Conservation (phyloP, 1,140 invertebrate genomes). For the Micrasema longulum region DNA sequence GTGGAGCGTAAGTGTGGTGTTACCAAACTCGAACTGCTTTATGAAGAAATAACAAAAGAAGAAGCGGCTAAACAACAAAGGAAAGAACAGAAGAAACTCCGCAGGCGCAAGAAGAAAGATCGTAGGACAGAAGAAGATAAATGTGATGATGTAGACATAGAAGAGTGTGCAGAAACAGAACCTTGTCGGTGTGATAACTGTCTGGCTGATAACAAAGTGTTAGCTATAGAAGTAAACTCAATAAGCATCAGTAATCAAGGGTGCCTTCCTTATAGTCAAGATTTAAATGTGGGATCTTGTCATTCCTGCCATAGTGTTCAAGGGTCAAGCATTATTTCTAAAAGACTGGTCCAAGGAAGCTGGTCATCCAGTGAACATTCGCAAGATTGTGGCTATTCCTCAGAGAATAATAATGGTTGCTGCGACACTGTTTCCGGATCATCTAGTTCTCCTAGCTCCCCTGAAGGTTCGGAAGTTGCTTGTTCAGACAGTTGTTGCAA, state of each 20-base stretch:
- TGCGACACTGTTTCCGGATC: constrained; percentile 72
- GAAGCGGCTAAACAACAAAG: constrained; percentile 85
- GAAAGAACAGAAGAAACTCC: constrained; percentile 88
- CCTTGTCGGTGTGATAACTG: constrained; percentile 45
- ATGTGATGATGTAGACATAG: constrained; percentile 55
- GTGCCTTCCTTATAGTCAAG: constrained; percentile 41
- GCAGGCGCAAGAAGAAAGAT: constrained; percentile 86
- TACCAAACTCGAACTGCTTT: constrained; percentile 85
- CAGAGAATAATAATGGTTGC: constrained; percentile 79
- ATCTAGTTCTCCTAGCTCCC: constrained; percentile 80
- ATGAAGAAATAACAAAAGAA: constrained; percentile 84
- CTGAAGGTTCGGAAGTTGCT: constrained; percentile 86
- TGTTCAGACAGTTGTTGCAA: constrained; percentile 87
- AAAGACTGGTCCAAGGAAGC: constrained; percentile 60
- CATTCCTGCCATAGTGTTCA: constrained; percentile 61
- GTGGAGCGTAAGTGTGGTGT: constrained; percentile 90
- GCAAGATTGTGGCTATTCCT: constrained; percentile 88
- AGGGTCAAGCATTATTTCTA: constrained; percentile 33
- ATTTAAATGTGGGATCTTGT: constrained; percentile 45
- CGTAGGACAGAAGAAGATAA: constrained; percentile 53
- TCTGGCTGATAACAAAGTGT: constrained; percentile 32
- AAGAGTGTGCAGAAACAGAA: constrained; percentile 42
- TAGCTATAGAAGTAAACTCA: constrained; percentile 39
- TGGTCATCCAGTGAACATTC: constrained; percentile 76
- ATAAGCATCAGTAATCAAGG: constrained; percentile 40